phyloP scores from a whole-genome alignment of 2,113 vertebrate genomes.

The Syrmaticus mikado region DNA sequence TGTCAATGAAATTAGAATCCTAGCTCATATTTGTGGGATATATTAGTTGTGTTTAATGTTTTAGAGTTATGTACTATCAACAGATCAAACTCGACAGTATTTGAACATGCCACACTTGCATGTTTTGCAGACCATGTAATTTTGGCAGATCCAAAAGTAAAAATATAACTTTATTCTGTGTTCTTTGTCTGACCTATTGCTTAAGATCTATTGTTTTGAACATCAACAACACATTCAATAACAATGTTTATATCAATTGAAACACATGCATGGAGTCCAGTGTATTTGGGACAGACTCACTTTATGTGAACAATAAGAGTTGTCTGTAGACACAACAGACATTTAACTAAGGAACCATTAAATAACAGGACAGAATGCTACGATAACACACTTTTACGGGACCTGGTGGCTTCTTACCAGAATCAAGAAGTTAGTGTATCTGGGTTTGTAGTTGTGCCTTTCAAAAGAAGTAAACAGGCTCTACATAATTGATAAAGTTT shows the following conservation, averaged over 20 bases:
- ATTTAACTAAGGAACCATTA: neutral
- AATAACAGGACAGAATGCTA: neutral
- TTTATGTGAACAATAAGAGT: neutral
- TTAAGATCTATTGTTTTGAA: neutral
- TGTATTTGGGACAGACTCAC: neutral
- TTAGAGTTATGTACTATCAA: neutral
- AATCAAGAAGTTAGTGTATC: neutral
- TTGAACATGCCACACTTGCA: neutral
- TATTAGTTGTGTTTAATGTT: neutral
- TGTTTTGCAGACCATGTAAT: rapidly evolving
- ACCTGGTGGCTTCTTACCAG: constrained; percentile 11
- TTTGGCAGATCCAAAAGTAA: neutral
- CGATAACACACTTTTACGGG: neutral
- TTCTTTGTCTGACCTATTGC: neutral
- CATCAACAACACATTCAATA: neutral
- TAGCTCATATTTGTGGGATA: neutral
- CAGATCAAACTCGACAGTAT: neutral
- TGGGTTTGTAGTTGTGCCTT: neutral
- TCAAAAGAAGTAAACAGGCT: neutral
- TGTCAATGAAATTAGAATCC: neutral
- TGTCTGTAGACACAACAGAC: neutral
- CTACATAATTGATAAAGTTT: constrained; percentile 3
- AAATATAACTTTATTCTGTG: neutral
- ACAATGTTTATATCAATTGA: neutral
- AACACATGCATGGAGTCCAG: neutral